Base-by-base conservation (phyloP, 2,113 vertebrate species). In the Mobula hypostoma region DNA sequence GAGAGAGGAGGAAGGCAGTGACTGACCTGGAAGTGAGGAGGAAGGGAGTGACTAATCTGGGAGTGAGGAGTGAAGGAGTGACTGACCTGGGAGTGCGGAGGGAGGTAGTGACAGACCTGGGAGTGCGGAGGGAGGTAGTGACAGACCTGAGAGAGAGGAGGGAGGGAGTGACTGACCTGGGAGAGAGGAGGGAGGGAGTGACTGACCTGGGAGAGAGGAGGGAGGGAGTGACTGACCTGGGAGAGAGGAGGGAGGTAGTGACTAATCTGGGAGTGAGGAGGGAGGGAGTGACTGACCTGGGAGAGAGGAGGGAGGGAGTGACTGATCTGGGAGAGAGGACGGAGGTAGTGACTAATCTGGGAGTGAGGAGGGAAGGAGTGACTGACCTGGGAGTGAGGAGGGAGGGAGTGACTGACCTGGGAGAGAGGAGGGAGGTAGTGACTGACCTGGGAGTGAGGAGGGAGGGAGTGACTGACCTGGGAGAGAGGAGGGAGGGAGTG, bases 341-440 rank as follows among this genome's bases (percentile, higher is more conserved):
- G 11, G 7, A 70, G 48, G 48, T 48, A 48, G 48, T 19, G 7
- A 2, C 48, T 48, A 1, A 48, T 4, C 48, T 48, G 56, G 27
- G 17, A 19, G 94, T 58, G 74, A 66, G 76, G 95, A 95, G 94
- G 95, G 9, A 27, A 61, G 17, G 58, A 19, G 6, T 12, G 48
- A 48, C 48, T 48, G 48, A 48, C 48, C 3, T 0, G 3, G 40
- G 8, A 61, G 29, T 6, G 11, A 1, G 19, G 7, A 1, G 40
- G 11, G 6, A 5, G 7, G 82, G 2, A 63, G 8, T 0, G 32
- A 36, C 63, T 1, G 36, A 7, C 32, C 1, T 24, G 5, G 40
- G 48, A 2, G 9, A 6, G 19, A 17, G 32, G 36, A 29, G 91
- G 19, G 63, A 29, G 63, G 48, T 48, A 12, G 32, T 58, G 79